Percentiles rank a stretch among this genome's conserved stretches.
phyloP scores from a whole-genome alignment of 1,140 invertebrate species.

The Drosophila grimshawi region DNA sequence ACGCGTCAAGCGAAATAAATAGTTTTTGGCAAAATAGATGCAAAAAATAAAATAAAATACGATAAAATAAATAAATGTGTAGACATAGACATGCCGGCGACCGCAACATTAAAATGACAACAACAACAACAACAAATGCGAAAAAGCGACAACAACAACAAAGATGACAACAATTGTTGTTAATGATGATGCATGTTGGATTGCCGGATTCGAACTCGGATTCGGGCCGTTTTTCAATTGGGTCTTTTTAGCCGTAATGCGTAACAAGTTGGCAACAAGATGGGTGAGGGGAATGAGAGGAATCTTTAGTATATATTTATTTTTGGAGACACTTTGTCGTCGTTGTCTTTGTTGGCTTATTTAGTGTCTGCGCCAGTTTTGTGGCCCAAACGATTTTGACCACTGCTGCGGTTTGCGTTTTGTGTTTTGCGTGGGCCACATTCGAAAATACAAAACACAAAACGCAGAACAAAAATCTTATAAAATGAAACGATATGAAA shows the following conservation, averaged over 20 bases:
- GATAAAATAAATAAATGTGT: too few species aligned
- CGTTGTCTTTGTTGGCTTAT: constrained; percentile 26
- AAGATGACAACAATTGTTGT: constrained; percentile 20
- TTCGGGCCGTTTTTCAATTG: constrained; percentile 30
- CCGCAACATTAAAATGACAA: constrained; percentile 46
- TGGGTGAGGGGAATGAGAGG: neutral
- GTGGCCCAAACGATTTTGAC: constrained; percentile 3
- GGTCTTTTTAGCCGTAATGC: constrained; percentile 30
- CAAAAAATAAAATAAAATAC: constrained; percentile 21
- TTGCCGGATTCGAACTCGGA: neutral
- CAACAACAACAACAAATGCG: constrained; percentile 16
- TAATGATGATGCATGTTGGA: constrained; percentile 56
- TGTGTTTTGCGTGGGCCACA: constrained; percentile 27
- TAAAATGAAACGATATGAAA: constrained; percentile 4
- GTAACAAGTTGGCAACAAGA: constrained; percentile 47
- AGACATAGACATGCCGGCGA: constrained; percentile 44
- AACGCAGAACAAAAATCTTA: too few species aligned
- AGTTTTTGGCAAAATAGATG: constrained; percentile 42
- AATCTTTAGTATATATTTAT: neutral
- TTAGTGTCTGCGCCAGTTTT: constrained; percentile 49
- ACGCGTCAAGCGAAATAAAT: constrained; percentile 43
- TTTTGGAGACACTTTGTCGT: constrained; percentile 49
- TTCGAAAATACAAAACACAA: too few species aligned
- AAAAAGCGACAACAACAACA: constrained; percentile 11
- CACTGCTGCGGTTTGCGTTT: constrained; percentile 23